Base-by-base conservation (phyloP, 2,888 invertebrate species). In the Megalurothrips usitatus region DNA sequence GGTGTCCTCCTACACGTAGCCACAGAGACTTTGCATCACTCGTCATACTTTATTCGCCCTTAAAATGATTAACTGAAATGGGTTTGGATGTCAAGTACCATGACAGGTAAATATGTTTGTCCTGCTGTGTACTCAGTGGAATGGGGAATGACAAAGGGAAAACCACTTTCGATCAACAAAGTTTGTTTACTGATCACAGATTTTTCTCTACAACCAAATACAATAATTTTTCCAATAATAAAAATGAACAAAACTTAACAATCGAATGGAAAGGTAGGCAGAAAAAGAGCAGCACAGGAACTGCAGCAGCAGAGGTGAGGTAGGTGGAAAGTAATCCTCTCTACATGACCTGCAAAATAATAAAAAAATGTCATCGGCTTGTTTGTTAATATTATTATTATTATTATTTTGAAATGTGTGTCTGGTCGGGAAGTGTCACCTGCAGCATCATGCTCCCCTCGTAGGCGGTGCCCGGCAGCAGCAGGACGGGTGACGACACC, bases 391-490 rank as follows among this genome's bases (percentile, higher is more conserved):
- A 1, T 8, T 52, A 1, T 52, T 17, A 14, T 8, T 52, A 14
- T 52, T 12, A 17, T 17, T 1, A 17, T 68, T 68, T 23, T 1
- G 23, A n/a, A n/a, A 43, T 43, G 3, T 43, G 34, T 43, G 6
- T 43, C 3, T 43, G 34, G 6, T 6, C 2, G 34, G 6, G 34
- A 43, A 43, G 34, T 4, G 34, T 85, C 86, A 94, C 94, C 91
- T 95, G 95, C 83, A 96, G 89, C 86, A 95, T 94, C 90, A 95
- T 95, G 88, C 95, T 95, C 85, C 95, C 95, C 89, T 96, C 96
- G 88, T 95, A 97, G 85, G 96, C 95, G 84, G 95, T 96, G 82
- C 96, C 95, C 82, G 96, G 96, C 86, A 95, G 89, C 84, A 97
- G 90, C 86, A 95, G 93, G 82, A 96, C 94, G 82, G 96, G 96